Evolutionary conservation across 2,888 invertebrate species (phyloP).

Genomic region (Brachypterus glaber): DNA sequence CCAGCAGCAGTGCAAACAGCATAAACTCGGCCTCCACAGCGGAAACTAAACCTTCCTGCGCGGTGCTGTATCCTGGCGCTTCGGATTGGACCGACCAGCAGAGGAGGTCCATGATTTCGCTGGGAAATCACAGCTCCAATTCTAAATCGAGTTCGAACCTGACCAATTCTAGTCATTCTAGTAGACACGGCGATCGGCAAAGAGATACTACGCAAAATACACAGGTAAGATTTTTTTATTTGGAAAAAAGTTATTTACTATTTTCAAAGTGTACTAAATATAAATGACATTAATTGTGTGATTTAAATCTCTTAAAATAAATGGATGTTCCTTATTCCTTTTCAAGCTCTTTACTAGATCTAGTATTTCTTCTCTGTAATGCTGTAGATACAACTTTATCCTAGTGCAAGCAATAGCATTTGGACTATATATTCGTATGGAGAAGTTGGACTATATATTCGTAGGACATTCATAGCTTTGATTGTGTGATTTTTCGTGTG

Average conservation of each 20-base stretch:
- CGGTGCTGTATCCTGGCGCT: conserved; percentile 43
- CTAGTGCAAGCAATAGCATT: no score
- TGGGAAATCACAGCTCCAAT: conserved; percentile 63
- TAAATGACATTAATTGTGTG: background rate
- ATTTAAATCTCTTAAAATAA: background rate
- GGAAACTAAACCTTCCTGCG: conserved; percentile 54
- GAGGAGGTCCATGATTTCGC: conserved; percentile 46
- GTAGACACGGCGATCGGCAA: conserved; percentile 36
- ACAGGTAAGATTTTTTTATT: conserved; percentile 26
- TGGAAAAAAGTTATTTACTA: background rate
- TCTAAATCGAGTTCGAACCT: conserved; percentile 72
- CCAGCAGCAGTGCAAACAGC: conserved; percentile 37
- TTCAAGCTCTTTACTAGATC: no score
- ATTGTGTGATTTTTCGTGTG: no score
- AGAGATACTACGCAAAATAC: conserved; percentile 31
- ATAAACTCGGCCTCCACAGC: conserved; percentile 48
- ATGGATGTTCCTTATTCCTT: background rate
- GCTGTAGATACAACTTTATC: no score
- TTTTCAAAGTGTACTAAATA: background rate
- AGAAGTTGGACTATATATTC: no score
- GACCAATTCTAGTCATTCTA: conserved; percentile 49
- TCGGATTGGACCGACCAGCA: conserved; percentile 36
- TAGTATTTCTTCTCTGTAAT: no score
- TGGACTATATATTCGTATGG: no score
- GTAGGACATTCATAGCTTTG: no score